phyloP scores from a whole-genome alignment of 2,113 vertebrate species.

The Pavo muticus region DNA sequence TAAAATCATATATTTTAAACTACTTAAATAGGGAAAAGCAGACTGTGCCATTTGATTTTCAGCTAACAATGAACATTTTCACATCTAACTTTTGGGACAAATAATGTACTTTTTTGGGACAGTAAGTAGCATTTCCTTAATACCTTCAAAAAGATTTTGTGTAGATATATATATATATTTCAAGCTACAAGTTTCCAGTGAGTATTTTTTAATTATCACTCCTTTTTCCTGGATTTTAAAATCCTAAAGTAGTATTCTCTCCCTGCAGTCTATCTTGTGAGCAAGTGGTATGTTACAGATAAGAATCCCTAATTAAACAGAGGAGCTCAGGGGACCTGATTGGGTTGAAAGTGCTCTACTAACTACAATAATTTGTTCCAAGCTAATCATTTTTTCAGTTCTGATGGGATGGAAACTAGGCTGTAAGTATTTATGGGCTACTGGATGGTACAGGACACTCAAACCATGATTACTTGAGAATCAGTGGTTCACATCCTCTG shows the following conservation, averaged over 20 bases:
- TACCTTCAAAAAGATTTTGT: neutral
- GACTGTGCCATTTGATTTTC: neutral
- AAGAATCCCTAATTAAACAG: neutral
- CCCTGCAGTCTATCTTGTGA: neutral
- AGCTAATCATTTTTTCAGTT: neutral
- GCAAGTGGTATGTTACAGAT: neutral
- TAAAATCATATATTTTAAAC: neutral
- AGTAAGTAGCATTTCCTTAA: neutral
- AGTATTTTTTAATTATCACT: neutral
- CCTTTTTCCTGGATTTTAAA: neutral
- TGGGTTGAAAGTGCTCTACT: neutral
- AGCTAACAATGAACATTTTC: slow-evolving; percentile 25
- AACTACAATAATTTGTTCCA: neutral
- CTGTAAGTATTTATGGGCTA: neutral
- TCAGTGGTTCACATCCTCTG: neutral
- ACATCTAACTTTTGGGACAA: neutral
- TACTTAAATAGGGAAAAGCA: neutral
- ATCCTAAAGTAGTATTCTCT: neutral
- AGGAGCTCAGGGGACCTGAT: fast-evolving
- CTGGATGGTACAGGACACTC: neutral
- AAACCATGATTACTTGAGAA: neutral
- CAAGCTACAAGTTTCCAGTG: neutral
- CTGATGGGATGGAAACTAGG: neutral
- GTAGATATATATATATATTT: neutral
- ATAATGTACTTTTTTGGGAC: neutral